These are phyloP conservation scores for Cantharis lateralis DNA, from an alignment of 2,888 invertebrate genomes.

Conservation along the genomic window DNA sequence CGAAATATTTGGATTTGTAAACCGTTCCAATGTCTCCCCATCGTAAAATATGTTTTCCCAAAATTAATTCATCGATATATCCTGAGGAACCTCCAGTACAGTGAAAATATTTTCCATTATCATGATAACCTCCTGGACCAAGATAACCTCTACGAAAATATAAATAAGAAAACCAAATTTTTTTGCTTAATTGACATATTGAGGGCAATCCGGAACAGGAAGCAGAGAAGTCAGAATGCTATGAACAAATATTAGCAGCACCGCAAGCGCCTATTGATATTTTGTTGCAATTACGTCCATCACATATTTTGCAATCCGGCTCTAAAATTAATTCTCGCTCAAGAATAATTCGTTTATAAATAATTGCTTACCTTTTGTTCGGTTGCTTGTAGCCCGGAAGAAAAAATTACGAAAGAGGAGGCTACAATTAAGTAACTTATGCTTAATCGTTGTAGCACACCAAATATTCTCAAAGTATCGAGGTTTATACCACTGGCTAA, in stretches of 20 bases:
- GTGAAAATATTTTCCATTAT: constrained; percentile 64
- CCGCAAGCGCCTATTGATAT: constrained; percentile 70
- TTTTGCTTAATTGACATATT: constrained; percentile 62
- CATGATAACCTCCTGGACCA: constrained; percentile 89
- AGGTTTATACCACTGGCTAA: constrained; percentile 67
- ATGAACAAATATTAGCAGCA: constrained; percentile 67
- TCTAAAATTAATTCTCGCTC: background rate
- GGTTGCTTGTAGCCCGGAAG: background rate
- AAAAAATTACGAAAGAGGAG: background rate
- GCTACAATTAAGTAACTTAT: constrained; percentile 81
- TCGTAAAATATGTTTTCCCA: constrained; percentile 81
- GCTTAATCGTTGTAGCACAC: constrained; percentile 89
- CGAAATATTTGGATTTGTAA: constrained; percentile 75
- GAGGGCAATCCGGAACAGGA: constrained; percentile 78
- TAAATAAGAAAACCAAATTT: background rate
- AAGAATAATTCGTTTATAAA: background rate
- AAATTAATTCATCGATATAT: constrained; percentile 76
- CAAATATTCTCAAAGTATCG: constrained; percentile 77
- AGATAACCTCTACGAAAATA: constrained; percentile 74
- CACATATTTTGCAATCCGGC: constrained; percentile 35
- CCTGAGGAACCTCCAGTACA: constrained; percentile 92
- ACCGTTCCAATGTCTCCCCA: constrained; percentile 67
- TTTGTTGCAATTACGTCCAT: constrained; percentile 51
- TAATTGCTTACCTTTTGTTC: background rate
- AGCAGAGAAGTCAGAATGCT: constrained; percentile 73